Evolutionary conservation across 2,113 vertebrate species (phyloP), one percentile per base, ranked within the genome.

Genomic region (Pteruthius melanotis): DNA sequence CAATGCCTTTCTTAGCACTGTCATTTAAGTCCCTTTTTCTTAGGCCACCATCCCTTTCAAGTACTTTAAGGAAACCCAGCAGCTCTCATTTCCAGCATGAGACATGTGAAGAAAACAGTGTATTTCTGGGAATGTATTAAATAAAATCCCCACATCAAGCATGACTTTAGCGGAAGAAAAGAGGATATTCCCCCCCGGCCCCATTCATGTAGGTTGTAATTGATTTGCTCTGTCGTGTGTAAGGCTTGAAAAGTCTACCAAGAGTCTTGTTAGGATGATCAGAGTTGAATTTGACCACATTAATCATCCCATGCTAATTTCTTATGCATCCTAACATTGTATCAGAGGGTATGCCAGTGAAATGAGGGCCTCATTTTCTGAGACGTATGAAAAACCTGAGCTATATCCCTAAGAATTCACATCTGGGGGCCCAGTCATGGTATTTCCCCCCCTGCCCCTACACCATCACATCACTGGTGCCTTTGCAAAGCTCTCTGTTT

Each of bases 161-260:
- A 10, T 83, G 82, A 56, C 15, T 83, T 82, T 6, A 37, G 39
- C 0, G 0, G 33, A 56, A 71, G 19, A 53, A 83, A 57, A 83
- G 13, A 30, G 2, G 22, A 17, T 60, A 69, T 20, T 27, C 14
- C 13, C 7, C 3, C 7, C 2, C 7, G 1, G 10, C 18, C 22
- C 12, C 27, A 6, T 57, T 77, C 76, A 33, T 83, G 22, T 21
- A 69, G 8, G 11, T 61, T 88, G 53, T 39, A 69, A 39, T 52
- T 83, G 40, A 23, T 49, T 57, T 1, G 5, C 53, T 90, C 19
- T 91, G 14, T 61, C 27, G 13, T 4, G 3, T 80, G 28, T 59
- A 69, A 88, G 64, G 17, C 53, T 85, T 79, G n/a, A 54, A 47
- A 90, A 83, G 39, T 64, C 52, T 61, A 6, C 22, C 39, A 17